These are phyloP conservation scores for Eurytemora carolleeae DNA, from an alignment of 1,140 invertebrate genomes.

Conservation along the genomic window DNA sequence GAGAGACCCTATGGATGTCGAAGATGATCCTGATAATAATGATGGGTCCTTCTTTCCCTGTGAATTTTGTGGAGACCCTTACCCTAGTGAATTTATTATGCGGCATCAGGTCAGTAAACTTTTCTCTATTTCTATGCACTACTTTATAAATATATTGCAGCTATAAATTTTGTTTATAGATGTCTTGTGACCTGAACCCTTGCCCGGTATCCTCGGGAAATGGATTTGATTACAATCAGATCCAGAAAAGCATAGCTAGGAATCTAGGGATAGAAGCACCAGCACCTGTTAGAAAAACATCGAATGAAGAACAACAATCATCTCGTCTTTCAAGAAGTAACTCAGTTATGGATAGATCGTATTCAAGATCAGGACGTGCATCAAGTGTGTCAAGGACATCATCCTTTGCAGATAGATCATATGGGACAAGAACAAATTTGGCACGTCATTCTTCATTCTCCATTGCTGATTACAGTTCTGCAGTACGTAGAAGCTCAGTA, in stretches of 20 bases:
- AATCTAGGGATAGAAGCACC: no score
- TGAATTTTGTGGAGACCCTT: constrained; percentile 13
- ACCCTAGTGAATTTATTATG: constrained; percentile 11
- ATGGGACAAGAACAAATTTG: not conserved
- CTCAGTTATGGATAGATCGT: no score
- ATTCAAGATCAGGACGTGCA: not conserved
- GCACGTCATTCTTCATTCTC: constrained; percentile 9
- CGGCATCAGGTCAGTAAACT: constrained; percentile 4
- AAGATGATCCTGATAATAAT: constrained; percentile 10
- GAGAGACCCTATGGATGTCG: not conserved
- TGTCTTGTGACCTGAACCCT: constrained; percentile 7
- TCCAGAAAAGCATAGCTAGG: not conserved
- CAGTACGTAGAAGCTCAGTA: constrained; percentile 3
- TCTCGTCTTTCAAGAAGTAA: no score
- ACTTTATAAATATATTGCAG: no score
- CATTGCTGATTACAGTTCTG: not conserved
- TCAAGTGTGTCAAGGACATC: not conserved
- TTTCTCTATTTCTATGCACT: no score
- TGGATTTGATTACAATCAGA: not conserved
- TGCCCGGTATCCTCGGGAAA: not conserved
- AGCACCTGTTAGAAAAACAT: no score
- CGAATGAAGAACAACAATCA: no score
- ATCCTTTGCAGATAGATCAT: constrained; percentile 4
- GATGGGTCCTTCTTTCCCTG: constrained; percentile 12
- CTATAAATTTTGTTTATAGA: no score